Percentiles rank a stretch among this genome's conserved stretches.
Evolutionary conservation across 2,797 vertebrate genomes (phyloP).

Genomic region (Calcarius lapponicus): DNA sequence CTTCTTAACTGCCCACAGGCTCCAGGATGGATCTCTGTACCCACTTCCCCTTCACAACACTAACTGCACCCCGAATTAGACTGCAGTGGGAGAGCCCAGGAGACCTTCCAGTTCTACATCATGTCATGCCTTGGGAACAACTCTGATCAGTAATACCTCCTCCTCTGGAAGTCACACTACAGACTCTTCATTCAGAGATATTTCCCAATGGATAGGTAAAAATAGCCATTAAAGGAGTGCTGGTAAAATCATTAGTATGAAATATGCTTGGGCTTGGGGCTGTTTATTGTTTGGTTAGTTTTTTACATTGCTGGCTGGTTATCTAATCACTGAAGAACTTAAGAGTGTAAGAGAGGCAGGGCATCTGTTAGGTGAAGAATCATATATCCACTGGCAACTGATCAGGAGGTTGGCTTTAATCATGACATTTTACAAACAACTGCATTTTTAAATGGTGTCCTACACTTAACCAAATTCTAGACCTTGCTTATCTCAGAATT

Average conservation of each 20-base stretch:
- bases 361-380: neutral
- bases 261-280: neutral
- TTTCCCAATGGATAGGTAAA: neutral
- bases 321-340: neutral
- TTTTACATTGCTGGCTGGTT: neutral
- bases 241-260: neutral
- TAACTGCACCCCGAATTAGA: neutral
- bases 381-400: neutral
- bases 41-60: neutral
- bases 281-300: neutral
- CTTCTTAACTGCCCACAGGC: neutral
- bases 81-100: neutral
- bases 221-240: neutral
- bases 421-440: neutral
- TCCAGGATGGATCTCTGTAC: neutral
- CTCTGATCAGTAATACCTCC: neutral
- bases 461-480: neutral
- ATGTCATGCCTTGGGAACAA: neutral
- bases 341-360: neutral
- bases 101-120: neutral
- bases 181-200: neutral
- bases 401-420: neutral
- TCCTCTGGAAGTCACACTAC: neutral
- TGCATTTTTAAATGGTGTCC: neutral
- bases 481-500: neutral